phyloP scores from a whole-genome alignment of 1,140 invertebrate genomes.

The Heliconius melpomene region DNA sequence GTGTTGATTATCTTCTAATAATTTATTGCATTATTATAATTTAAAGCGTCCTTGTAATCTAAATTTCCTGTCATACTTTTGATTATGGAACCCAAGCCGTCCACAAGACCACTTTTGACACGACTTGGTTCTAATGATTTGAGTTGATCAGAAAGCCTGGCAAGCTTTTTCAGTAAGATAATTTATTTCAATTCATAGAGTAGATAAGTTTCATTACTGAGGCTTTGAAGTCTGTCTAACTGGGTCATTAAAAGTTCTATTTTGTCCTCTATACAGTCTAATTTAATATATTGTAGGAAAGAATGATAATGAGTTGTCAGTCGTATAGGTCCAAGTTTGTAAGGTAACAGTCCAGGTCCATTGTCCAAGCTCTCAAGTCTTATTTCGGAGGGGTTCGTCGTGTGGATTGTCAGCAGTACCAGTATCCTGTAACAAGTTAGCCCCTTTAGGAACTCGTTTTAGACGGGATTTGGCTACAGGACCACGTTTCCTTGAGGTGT shows the following conservation, averaged over 20 bases:
- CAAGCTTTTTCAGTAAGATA: no score
- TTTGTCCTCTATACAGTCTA: slow-evolving; percentile 24
- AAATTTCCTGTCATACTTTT: no score
- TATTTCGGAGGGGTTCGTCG: slow-evolving; percentile 25
- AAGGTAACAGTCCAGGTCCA: slow-evolving; percentile 39
- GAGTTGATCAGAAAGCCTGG: no score
- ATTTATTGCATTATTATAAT: no score
- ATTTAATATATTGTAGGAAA: slow-evolving; percentile 33
- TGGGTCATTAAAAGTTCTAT: neutral
- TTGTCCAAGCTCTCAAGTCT: slow-evolving; percentile 36
- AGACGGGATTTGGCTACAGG: slow-evolving; percentile 42
- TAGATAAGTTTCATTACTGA: no score
- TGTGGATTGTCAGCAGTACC: slow-evolving; percentile 5
- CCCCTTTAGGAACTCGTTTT: slow-evolving; percentile 38
- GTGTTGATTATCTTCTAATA: no score
- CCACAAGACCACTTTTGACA: no score
- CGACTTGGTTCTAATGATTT: no score
- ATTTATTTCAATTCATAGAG: no score
- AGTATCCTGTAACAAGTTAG: slow-evolving; percentile 40
- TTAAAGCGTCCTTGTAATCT: no score
- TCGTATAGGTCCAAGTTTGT: slow-evolving; percentile 35
- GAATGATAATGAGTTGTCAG: slow-evolving; percentile 38
- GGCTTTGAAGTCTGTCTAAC: no score
- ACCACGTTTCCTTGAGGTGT: slow-evolving; percentile 41
- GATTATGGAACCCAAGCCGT: no score